Evolutionary conservation across 2,113 vertebrate species (phyloP).

Genomic region (Ceyx cyanopectus): DNA sequence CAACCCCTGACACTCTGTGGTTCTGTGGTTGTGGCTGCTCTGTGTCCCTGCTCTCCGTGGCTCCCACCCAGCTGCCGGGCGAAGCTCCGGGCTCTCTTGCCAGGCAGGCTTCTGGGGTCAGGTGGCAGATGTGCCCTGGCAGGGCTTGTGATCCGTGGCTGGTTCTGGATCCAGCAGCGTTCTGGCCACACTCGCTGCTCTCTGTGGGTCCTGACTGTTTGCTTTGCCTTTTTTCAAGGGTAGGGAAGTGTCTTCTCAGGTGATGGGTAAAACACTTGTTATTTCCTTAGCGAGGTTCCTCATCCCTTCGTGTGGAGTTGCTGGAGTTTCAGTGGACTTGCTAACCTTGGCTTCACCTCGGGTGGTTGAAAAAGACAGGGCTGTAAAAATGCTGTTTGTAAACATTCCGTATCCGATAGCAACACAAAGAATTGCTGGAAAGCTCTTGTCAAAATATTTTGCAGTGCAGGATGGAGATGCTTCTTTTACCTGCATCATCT

Average conservation of each 20-base stretch:
- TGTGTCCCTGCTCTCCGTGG: neutral
- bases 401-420: rapidly evolving
- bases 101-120: neutral
- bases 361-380: neutral
- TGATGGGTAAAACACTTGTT: rapidly evolving
- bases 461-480: neutral
- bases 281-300: rapidly evolving
- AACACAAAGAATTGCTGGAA: neutral
- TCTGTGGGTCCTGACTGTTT: rapidly evolving
- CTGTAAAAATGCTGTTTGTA: neutral
- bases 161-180: rapidly evolving
- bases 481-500: rapidly evolving
- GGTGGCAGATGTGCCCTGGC: neutral
- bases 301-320: rapidly evolving
- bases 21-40: neutral
- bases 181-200: rapidly evolving
- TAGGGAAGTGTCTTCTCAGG: rapidly evolving
- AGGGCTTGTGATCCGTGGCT: neutral
- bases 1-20: too few relatives aligned
- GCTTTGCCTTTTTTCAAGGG: neutral
- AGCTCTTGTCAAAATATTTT: neutral
- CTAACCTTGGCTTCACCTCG: neutral
- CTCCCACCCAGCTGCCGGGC: neutral
- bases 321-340: neutral
- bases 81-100: neutral